Base-by-base conservation (phyloP, 2,888 invertebrate genomes). In the Griposia aprilina region DNA sequence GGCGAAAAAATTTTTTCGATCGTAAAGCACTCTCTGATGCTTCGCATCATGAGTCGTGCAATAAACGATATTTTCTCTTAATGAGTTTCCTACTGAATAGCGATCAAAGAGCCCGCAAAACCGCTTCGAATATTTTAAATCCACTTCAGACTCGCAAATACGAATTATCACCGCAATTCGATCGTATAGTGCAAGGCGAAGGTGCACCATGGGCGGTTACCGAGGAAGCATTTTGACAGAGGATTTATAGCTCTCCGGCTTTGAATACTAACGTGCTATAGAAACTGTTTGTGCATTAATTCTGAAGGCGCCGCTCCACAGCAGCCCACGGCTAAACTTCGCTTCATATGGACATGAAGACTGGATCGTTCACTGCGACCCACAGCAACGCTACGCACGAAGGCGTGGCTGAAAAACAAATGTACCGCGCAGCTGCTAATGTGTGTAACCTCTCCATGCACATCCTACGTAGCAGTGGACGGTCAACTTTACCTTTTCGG, bases 141-240 rank as follows among this genome's bases (percentile, higher is more conserved):
- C 60, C 48, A 71, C 57, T 74, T 60, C n/a, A 52, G 69, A 76
- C 71, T 79, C n/a, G 76, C 84, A 83, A 88, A 80, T 87, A 79
- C 80, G 77, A 83, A 80, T 84, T 84, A 89, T 88, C 88, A 72
- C 50, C 62, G 80, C 78, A 82, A 75, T 82, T 85, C 80, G 77
- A 87, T 87, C 87, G 71, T 76, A 36, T 36, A 87, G 75, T 89
- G 88, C 88, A 86, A 75, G 84, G 78, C 78, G 72, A 85, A 89
- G 86, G 87, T 90, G 90, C 89, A 88, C 74, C 77, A 80, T 86
- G 87, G 91, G 92, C 87, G 91, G 80, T 55, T 79, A 76, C 81
- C 81, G 48, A 81, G 87, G 83, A 89, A 87, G 77, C 87, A 80
- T 87, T 88, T 90, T 88, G 83, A 81, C 87, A 75, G 78, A 69